phyloP scores from a whole-genome alignment of 2,113 vertebrate species.

The Calypte anna region DNA sequence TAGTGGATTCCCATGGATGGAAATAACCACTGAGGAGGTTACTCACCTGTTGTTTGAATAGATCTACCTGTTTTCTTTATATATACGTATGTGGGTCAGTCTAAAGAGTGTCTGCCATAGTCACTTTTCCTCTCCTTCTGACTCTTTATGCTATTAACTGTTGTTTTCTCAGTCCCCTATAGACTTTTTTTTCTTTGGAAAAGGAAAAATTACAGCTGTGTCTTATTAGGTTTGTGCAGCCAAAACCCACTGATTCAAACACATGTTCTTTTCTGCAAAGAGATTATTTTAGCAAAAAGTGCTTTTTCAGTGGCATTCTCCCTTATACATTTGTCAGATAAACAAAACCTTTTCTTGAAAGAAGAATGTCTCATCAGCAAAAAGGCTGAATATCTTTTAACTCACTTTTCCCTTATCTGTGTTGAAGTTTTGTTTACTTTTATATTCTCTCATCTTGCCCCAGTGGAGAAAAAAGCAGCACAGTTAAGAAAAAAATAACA shows the following conservation, averaged over 20 bases:
- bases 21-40: neutral
- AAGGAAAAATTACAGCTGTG: neutral
- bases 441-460: neutral
- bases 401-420: neutral
- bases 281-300: neutral
- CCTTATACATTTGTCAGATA: neutral
- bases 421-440: neutral
- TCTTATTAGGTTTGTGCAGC: neutral
- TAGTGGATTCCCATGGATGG: neutral
- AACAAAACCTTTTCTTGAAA: neutral
- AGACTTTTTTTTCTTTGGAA: neutral
- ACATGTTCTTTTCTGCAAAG: neutral
- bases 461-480: neutral
- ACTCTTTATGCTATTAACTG: neutral
- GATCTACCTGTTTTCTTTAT: neutral
- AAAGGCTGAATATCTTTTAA: neutral
- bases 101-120: neutral
- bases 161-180: neutral
- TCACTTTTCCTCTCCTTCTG: neutral
- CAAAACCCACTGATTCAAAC: neutral
- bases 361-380: neutral
- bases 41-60: neutral
- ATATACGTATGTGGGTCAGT: neutral
- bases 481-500: neutral
- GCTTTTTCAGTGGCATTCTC: neutral